Conservation (phyloP, 2,888 invertebrate genomes). For the Trypoxylon attenuatum region DNA sequence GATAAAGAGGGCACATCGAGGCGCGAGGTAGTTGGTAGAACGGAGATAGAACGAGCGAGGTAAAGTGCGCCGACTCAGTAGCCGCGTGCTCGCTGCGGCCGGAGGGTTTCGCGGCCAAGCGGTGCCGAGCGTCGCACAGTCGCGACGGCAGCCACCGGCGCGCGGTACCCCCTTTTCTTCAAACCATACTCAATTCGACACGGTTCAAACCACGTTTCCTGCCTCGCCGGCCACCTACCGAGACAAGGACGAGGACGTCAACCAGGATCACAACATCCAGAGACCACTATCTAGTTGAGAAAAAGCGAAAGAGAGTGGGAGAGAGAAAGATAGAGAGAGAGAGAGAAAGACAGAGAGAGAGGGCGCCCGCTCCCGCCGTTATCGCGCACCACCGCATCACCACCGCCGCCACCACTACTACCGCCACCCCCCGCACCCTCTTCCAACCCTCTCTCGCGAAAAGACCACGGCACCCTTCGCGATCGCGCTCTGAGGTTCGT, state of each 20-base stretch:
- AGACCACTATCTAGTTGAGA: background rate
- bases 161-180: conserved; percentile 67
- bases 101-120: conserved; percentile 70
- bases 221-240: conserved; percentile 46
- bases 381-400: conserved; percentile 18
- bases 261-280: conserved; percentile 12
- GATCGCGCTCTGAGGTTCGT: too few species aligned
- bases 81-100: conserved; percentile 70
- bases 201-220: conserved; percentile 55
- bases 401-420: conserved; percentile 4
- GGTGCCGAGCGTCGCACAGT: conserved; percentile 73
- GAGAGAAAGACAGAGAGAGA: conserved; percentile 18
- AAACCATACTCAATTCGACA: conserved; percentile 54
- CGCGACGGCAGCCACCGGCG: conserved; percentile 75
- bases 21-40: conserved; percentile 29
- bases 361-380: conserved; percentile 5
- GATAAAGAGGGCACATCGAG: conserved; percentile 12
- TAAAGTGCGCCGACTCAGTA: conserved; percentile 73
- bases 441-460: conserved; percentile 27
- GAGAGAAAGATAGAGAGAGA: conserved; percentile 22
- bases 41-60: conserved; percentile 35
- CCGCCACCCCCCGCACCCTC: conserved; percentile 7
- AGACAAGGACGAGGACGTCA: conserved; percentile 28
- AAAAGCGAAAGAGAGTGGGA: conserved; percentile 1
- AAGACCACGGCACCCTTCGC: conserved; percentile 24